Percentiles rank a stretch among this genome's conserved stretches.
These are phyloP conservation scores for Ochotona curzoniae DNA, from an alignment of 2,113 vertebrate genomes.

Conservation along the genomic window DNA sequence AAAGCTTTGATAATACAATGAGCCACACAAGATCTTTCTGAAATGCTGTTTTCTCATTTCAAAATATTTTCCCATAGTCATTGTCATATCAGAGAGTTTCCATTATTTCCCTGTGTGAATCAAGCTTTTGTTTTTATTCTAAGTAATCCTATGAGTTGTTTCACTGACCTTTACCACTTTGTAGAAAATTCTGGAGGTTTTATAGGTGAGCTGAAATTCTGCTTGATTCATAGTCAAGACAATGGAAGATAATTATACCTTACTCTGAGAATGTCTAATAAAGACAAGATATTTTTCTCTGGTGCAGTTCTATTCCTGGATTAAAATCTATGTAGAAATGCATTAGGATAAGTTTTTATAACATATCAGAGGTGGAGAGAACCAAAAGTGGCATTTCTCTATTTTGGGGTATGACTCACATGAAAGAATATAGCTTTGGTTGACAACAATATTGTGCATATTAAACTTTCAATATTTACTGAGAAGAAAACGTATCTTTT, in stretches of 20 bases:
- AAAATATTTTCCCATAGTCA: neutral
- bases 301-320: neutral
- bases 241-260: constrained; percentile 68
- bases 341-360: neutral
- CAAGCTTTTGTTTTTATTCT: constrained; percentile 44
- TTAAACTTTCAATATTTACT: neutral
- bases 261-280: constrained; percentile 13
- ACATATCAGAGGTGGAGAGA: neutral
- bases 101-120: neutral
- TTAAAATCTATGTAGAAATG: neutral
- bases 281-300: neutral
- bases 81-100: constrained; percentile 1
- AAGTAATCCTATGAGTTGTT: neutral
- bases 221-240: constrained; percentile 66
- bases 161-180: constrained; percentile 45
- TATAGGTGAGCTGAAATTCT: constrained; percentile 48
- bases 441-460: neutral
- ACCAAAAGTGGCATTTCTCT: neutral
- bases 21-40: neutral
- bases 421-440: neutral
- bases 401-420: neutral
- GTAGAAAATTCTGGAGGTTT: constrained; percentile 19
- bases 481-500: neutral
- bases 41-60: neutral
- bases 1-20: neutral